A percentile compares a stretch with the other conserved stretches of the same genome.
Evolutionary conservation across 2,888 invertebrate species (phyloP).

Genomic region (Chorisops tibialis): DNA sequence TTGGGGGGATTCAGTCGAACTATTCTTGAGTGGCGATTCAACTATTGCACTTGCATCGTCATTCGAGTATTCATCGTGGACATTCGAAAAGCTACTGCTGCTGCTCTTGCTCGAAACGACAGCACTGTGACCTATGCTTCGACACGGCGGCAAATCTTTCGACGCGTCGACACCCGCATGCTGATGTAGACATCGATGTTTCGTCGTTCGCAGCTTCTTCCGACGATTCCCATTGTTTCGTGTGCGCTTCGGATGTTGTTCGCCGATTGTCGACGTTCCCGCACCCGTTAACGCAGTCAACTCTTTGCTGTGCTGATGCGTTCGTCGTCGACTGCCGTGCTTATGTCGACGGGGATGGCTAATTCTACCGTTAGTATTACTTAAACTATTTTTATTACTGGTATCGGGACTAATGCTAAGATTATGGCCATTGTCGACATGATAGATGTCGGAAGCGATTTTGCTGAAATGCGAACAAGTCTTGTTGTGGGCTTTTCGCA

Average conservation of each 20-base stretch:
- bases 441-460: slow-evolving; percentile 14
- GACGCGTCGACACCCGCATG: slow-evolving; percentile 21
- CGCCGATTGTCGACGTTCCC: slow-evolving; percentile 28
- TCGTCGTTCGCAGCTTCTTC: not conserved
- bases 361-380: slow-evolving; percentile 4
- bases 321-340: slow-evolving; percentile 4
- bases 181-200: slow-evolving; percentile 36
- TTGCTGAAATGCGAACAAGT: slow-evolving; percentile 18
- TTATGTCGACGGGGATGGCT: slow-evolving; percentile 9
- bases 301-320: not conserved
- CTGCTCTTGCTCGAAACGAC: slow-evolving; percentile 24
- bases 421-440: not conserved
- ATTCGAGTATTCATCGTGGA: slow-evolving; percentile 37
- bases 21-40: slow-evolving; percentile 38
- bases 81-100: slow-evolving; percentile 25
- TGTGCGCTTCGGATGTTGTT: slow-evolving; percentile 11
- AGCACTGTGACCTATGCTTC: not conserved
- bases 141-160: not conserved
- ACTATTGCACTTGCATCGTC: slow-evolving; percentile 38
- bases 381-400: not conserved
- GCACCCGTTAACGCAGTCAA: no score
- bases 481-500: slow-evolving; percentile 1
- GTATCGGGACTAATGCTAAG: slow-evolving; percentile 6
- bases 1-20: slow-evolving; percentile 38
- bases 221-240: slow-evolving; percentile 12